Evolutionary conservation across 2,888 invertebrate genomes (phyloP).

Genomic region (Dexiosoma caninum): DNA sequence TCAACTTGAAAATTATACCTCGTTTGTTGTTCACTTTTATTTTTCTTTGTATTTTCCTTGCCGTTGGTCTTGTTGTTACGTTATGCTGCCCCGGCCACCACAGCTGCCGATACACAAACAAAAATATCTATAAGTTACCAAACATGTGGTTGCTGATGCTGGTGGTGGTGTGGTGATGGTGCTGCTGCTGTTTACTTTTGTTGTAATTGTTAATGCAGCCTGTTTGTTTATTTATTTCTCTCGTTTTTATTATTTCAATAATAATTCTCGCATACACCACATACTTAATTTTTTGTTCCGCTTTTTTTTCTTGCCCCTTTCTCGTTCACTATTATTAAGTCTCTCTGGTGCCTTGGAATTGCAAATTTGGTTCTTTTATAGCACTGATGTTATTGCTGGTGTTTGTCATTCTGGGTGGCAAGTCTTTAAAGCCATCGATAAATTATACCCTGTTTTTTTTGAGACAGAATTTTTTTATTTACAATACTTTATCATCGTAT

Average conservation of each 20-base stretch:
- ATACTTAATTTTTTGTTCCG: slow-evolving; percentile 14
- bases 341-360: slow-evolving; percentile 22
- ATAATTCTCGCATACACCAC: slow-evolving; percentile 52
- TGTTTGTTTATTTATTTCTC: slow-evolving; percentile 62
- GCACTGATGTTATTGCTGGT: slow-evolving; percentile 5
- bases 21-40: slow-evolving; percentile 60
- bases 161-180: no score
- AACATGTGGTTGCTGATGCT: slow-evolving; percentile 30
- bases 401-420: slow-evolving; percentile 59
- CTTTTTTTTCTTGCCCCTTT: background rate
- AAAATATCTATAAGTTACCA: slow-evolving; percentile 49
- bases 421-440: slow-evolving; percentile 53
- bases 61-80: slow-evolving; percentile 27
- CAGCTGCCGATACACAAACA: background rate
- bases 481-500: background rate
- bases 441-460: slow-evolving; percentile 28
- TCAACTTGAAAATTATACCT: slow-evolving; percentile 64
- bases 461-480: slow-evolving; percentile 21
- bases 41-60: slow-evolving; percentile 43
- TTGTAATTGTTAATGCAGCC: slow-evolving; percentile 54
- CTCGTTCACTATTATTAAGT: background rate
- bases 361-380: background rate
- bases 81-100: slow-evolving; percentile 2
- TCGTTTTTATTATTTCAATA: slow-evolving; percentile 63
- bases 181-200: slow-evolving; percentile 36